Base-by-base conservation (phyloP, 2,113 vertebrate species). In the Ceratotherium simum region DNA sequence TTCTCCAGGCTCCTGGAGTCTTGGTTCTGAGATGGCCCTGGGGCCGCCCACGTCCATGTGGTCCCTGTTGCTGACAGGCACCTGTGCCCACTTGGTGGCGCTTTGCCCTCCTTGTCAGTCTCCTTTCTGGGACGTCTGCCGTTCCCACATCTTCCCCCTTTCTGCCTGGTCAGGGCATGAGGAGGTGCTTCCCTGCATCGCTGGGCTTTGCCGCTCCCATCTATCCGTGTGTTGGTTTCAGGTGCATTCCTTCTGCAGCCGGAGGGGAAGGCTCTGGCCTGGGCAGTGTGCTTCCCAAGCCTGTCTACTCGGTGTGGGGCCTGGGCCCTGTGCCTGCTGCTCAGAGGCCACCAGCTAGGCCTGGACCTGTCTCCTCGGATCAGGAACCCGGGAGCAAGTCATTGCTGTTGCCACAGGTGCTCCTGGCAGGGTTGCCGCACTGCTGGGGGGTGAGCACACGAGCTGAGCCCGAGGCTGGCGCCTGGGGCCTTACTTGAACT, bases 351-450 rank as follows among this genome's bases (percentile, higher is more conserved):
- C 69, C 18, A 23, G 85, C 51, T 58, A 18, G 84, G 36, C 36
- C 83, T 60, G 85, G 54, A 33, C 27, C 60, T 48, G 29, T 33
- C 29, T 62, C 10, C 81, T 65, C 17, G 18, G 60, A 48, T 64
- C 81, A 65, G 29, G 11, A 84, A 48, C 18, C 5, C 10, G 31
- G 62, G 42, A 23, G 46, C 31, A n/a, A 8, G 42, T 33, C 31
- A 17, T 11, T 0, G 17, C 39, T 3, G 4, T 48, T 33, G 21
- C 23, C 29, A 33, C 7, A 2, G 29, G 17, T 48, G 60, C 29
- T 65, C 21, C 25, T 3, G 42, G 39, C 39, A 5, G 25, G 64
- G 12, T 29, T 3, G 0, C 1, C 23, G n/a, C n/a, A n/a, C n/a
- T 60, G 12, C 56, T 1, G 0, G n/a, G 70, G 31, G 27, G 20